Conservation (phyloP, 2,797 vertebrate genomes). For the Anolis apletophallus region DNA sequence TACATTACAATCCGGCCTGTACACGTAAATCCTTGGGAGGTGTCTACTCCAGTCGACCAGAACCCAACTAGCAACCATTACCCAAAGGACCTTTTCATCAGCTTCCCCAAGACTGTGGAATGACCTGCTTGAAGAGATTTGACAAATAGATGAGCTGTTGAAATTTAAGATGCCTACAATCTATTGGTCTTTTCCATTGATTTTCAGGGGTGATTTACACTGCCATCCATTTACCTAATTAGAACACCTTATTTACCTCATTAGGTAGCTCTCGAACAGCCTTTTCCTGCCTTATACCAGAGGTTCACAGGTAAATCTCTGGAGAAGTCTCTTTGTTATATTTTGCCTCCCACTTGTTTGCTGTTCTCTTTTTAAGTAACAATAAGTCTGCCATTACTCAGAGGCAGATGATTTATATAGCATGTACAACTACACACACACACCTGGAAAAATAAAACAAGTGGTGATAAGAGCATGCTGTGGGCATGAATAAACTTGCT, state of each 20-base stretch:
- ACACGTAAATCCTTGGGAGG: no score
- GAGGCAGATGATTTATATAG: slow-evolving; percentile 3
- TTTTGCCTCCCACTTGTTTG: slow-evolving; percentile 2
- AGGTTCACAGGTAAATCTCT: not conserved
- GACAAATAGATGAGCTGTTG: no score
- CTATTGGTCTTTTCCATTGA: not conserved
- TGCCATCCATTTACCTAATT: slow-evolving; percentile 22
- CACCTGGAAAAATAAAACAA: not conserved
- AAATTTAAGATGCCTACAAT: not conserved
- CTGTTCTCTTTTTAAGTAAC: not conserved
- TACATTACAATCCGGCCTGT: no score
- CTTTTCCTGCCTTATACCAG: slow-evolving; percentile 5
- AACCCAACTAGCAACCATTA: no score
- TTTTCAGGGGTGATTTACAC: slow-evolving; percentile 15
- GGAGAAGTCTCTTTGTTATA: not conserved
- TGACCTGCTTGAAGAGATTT: no score
- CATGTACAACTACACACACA: not conserved
- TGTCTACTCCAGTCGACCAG: no score
- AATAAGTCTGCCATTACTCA: slow-evolving; percentile 1
- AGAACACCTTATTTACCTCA: slow-evolving; percentile 7
- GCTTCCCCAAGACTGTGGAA: no score
- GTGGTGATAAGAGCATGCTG: not conserved
- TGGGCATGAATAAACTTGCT: not conserved
- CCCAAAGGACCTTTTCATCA: no score
- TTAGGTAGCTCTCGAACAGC: not conserved